phyloP scores from a whole-genome alignment of 2,797 vertebrate genomes.

The Macropodus opercularis region DNA sequence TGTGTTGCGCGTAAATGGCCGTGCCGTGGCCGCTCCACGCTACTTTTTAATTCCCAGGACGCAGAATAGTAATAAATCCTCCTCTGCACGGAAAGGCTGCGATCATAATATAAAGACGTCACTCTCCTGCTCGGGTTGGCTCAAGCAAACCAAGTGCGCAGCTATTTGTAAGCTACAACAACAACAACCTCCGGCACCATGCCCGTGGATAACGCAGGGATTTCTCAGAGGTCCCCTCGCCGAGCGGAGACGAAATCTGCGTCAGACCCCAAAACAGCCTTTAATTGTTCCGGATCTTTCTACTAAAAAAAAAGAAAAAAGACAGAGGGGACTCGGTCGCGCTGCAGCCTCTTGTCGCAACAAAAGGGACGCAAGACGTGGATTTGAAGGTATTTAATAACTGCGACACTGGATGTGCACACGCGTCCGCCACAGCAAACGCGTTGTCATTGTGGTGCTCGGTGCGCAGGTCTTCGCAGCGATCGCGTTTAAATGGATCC shows the following conservation, averaged over 20 bases:
- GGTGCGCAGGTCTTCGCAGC: slow-evolving; percentile 54
- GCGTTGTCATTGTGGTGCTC: slow-evolving; percentile 47
- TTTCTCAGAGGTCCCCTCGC: slow-evolving; percentile 60
- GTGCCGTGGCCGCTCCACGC: slow-evolving; percentile 55
- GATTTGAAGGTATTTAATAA: slow-evolving; percentile 80
- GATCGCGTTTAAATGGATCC: slow-evolving; percentile 56
- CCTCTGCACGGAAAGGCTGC: slow-evolving; percentile 63
- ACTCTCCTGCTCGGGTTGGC: slow-evolving; percentile 74
- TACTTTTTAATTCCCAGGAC: slow-evolving; percentile 65
- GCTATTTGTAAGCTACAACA: slow-evolving; percentile 76
- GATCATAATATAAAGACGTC: slow-evolving; percentile 83
- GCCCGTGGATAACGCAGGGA: slow-evolving; percentile 67
- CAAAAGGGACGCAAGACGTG: slow-evolving; percentile 64
- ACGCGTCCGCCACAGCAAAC: slow-evolving; percentile 31
- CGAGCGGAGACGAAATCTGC: slow-evolving; percentile 56
- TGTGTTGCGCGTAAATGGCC: slow-evolving; percentile 55
- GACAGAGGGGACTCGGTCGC: slow-evolving; percentile 50
- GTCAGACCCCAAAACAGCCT: slow-evolving; percentile 58
- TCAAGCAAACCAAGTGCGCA: slow-evolving; percentile 80
- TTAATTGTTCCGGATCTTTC: slow-evolving; percentile 41
- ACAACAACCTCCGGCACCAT: slow-evolving; percentile 78
- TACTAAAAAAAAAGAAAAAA: not conserved
- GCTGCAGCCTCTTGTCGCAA: slow-evolving; percentile 51
- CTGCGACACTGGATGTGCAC: slow-evolving; percentile 72
- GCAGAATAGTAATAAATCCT: slow-evolving; percentile 62